Conservation (phyloP, 1,140 invertebrate species). For the Psilanteris sp. region DNA sequence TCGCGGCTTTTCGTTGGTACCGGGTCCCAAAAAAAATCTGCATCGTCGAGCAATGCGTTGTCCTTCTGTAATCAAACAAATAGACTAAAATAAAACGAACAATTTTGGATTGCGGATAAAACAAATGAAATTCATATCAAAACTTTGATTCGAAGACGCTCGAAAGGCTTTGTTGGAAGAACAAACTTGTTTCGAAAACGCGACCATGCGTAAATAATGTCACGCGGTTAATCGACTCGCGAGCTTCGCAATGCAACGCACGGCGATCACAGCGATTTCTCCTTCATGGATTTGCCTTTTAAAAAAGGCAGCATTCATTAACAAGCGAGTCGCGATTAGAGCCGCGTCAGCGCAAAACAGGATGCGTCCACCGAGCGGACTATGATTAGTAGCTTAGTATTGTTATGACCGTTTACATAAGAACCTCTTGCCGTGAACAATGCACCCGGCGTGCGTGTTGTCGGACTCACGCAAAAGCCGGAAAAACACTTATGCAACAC, state of each 20-base stretch:
- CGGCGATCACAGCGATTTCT: constrained; percentile 45
- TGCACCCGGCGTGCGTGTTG: constrained; percentile 62
- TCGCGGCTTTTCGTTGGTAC: constrained; percentile 67
- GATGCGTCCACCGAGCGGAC: constrained; percentile 60
- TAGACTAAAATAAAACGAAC: too few relatives aligned
- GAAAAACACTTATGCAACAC: constrained; percentile 68
- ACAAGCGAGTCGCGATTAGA: constrained; percentile 27
- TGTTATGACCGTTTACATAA: constrained; percentile 75
- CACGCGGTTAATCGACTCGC: constrained; percentile 51
- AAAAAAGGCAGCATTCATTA: constrained; percentile 44
- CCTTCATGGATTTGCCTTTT: constrained; percentile 55
- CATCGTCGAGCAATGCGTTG: constrained; percentile 65
- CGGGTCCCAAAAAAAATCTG: constrained; percentile 75
- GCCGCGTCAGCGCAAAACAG: constrained; percentile 55
- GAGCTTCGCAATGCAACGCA: constrained; percentile 31
- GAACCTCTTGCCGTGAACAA: constrained; percentile 70
- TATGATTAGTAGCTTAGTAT: constrained; percentile 72
- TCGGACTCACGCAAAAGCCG: constrained; percentile 57
- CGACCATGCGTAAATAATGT: constrained; percentile 53
- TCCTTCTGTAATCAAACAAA: constrained; percentile 67
- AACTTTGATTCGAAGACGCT: not conserved
- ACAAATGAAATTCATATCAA: not conserved
- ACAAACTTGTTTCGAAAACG: too few relatives aligned
- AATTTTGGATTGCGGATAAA: not conserved
- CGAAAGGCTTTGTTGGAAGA: constrained; percentile 37